phyloP scores from a whole-genome alignment of 2,888 invertebrate genomes.

The Aleiodes testaceus region DNA sequence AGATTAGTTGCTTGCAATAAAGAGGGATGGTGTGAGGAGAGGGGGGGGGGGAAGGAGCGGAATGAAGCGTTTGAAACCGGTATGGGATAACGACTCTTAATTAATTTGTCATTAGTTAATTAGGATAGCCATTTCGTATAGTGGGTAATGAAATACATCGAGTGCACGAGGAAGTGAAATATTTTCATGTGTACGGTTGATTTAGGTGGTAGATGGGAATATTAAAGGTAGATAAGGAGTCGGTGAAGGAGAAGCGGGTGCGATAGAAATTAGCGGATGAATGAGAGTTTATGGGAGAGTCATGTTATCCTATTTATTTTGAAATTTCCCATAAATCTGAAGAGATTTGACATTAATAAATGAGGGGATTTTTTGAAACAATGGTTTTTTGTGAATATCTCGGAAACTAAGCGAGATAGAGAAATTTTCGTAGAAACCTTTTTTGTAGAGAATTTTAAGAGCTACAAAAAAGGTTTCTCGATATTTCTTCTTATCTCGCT shows the following conservation, averaged over 20 bases:
- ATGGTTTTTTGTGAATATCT: too few relatives aligned
- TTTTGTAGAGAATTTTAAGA: too few relatives aligned
- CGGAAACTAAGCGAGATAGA: too few relatives aligned
- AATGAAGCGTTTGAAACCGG: slow-evolving; percentile 54
- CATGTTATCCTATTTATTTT: too few relatives aligned
- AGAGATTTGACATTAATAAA: too few relatives aligned
- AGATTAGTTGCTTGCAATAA: too few relatives aligned
- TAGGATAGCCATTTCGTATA: slow-evolving; percentile 53
- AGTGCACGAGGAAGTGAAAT: slow-evolving; percentile 48
- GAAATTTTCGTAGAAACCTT: too few relatives aligned
- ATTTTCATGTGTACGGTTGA: slow-evolving; percentile 42
- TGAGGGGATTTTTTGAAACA: too few relatives aligned
- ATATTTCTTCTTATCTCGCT: too few relatives aligned
- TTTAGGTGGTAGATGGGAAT: slow-evolving; percentile 45
- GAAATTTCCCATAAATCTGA: too few relatives aligned
- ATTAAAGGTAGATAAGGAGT: slow-evolving; percentile 10
- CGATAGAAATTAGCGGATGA: neutral
- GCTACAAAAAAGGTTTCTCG: too few relatives aligned
- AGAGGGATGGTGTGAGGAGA: neutral
- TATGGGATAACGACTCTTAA: slow-evolving; percentile 57
- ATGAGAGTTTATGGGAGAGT: too few relatives aligned
- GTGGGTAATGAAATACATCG: slow-evolving; percentile 55
- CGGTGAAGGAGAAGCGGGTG: neutral
- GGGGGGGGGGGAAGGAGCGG: neutral
- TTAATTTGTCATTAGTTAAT: slow-evolving; percentile 64